Conservation (phyloP, 1,140 invertebrate species). For the Octopus sinensis region DNA sequence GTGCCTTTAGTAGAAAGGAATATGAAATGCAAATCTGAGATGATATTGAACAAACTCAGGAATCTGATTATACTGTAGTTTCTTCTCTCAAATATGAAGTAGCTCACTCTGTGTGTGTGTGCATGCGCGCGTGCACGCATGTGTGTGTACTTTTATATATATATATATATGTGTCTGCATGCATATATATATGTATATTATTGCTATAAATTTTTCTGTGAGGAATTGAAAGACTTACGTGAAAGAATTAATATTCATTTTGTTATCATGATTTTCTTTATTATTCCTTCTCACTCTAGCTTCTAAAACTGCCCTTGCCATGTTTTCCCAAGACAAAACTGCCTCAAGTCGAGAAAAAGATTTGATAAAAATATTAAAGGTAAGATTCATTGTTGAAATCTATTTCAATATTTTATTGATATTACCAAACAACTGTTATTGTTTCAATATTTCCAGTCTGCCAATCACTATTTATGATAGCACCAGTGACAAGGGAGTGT, state of each 20-base stretch:
- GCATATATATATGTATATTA: no score
- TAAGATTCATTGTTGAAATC: slow-evolving; percentile 30
- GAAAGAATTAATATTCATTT: background rate
- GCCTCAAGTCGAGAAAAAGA: slow-evolving; percentile 83
- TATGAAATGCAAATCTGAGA: no score
- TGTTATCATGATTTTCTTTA: slow-evolving; percentile 5
- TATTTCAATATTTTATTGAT: slow-evolving; percentile 16
- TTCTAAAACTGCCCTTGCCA: slow-evolving; percentile 81
- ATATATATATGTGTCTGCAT: no score
- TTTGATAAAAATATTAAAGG: slow-evolving; percentile 84
- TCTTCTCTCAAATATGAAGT: no score
- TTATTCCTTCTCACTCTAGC: slow-evolving; percentile 60
- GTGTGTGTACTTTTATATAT: no score
- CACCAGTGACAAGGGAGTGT: background rate
- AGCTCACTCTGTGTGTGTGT: no score
- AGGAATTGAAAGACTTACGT: background rate
- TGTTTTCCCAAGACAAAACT: slow-evolving; percentile 83
- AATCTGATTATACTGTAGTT: no score
- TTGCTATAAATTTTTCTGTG: no score
- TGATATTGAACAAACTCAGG: no score
- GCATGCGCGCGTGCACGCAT: no score
- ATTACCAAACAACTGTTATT: background rate
- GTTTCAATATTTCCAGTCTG: background rate
- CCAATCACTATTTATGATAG: background rate
- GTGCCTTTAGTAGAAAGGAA: no score